phyloP scores from a whole-genome alignment of 2,113 vertebrate genomes.

The Micromys minutus region DNA sequence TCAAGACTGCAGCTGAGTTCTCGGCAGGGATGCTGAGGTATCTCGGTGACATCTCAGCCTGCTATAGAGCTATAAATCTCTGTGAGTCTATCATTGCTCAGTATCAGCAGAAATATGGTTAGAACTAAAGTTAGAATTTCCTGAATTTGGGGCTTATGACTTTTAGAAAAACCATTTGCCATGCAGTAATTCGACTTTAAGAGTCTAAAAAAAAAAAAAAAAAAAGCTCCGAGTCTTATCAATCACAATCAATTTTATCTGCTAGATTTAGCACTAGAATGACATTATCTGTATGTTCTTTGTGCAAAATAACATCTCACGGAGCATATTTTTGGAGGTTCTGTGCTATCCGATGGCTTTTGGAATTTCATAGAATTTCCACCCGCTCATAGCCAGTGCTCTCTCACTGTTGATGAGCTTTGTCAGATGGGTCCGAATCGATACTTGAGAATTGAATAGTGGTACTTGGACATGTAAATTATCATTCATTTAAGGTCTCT shows the following conservation, averaged over 20 bases:
- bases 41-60: not conserved
- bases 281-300: conserved; percentile 62
- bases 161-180: conserved; percentile 41
- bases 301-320: conserved; percentile 62
- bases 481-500: conserved; percentile 56
- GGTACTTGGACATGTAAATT: not conserved
- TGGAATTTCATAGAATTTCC: conserved; percentile 58
- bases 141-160: conserved; percentile 64
- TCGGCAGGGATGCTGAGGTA: not conserved
- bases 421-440: conserved; percentile 44
- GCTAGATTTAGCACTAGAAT: conserved; percentile 66
- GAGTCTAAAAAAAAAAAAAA: conserved; percentile 42
- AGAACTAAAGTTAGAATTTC: conserved; percentile 68
- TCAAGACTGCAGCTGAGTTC: conserved; percentile 18
- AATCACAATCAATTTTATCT: conserved; percentile 68
- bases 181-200: conserved; percentile 49
- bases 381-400: conserved; percentile 53
- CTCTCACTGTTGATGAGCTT: conserved; percentile 57
- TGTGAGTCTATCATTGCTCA: not conserved
- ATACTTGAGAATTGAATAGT: not conserved
- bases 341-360: conserved; percentile 51
- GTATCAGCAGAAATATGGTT: conserved; percentile 20
- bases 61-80: not conserved
- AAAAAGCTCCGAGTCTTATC: conserved; percentile 67
- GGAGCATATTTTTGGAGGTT: conserved; percentile 24